phyloP scores from a whole-genome alignment of 2,113 vertebrate genomes.

The Pelecanus crispus region DNA sequence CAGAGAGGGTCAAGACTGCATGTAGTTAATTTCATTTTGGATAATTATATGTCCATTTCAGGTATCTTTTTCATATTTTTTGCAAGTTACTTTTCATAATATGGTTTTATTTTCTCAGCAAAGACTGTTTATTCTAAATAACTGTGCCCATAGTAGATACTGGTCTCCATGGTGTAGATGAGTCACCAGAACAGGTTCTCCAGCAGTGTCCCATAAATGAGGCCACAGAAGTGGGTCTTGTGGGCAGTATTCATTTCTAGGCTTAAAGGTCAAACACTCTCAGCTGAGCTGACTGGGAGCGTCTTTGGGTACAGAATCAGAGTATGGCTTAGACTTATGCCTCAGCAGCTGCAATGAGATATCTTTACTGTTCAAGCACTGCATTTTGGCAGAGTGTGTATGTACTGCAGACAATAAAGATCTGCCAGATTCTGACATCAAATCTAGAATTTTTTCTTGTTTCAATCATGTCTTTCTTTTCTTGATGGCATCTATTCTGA shows the following conservation, averaged over 20 bases:
- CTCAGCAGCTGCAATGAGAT: neutral
- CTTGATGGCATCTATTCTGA: neutral
- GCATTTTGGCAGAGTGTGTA: neutral
- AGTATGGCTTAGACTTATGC: neutral
- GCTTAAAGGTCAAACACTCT: neutral
- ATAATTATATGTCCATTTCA: neutral
- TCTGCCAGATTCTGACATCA: neutral
- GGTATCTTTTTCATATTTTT: neutral
- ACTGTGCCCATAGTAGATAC: neutral
- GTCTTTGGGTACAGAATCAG: neutral
- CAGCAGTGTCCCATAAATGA: neutral
- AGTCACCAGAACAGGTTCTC: neutral
- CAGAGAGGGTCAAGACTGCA: neutral
- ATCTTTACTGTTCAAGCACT: neutral
- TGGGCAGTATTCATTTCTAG: neutral
- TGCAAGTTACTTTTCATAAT: neutral
- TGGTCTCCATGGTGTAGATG: neutral
- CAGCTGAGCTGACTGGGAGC: neutral
- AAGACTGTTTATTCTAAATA: neutral
- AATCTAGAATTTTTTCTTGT: slow-evolving; percentile 9
- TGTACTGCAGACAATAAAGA: neutral
- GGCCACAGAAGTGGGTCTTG: neutral
- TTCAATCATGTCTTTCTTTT: neutral
- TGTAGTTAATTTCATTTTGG: neutral
- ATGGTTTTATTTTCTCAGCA: neutral